Evolutionary conservation across 2,113 vertebrate genomes (phyloP).

Genomic region (Menura novaehollandiae): DNA sequence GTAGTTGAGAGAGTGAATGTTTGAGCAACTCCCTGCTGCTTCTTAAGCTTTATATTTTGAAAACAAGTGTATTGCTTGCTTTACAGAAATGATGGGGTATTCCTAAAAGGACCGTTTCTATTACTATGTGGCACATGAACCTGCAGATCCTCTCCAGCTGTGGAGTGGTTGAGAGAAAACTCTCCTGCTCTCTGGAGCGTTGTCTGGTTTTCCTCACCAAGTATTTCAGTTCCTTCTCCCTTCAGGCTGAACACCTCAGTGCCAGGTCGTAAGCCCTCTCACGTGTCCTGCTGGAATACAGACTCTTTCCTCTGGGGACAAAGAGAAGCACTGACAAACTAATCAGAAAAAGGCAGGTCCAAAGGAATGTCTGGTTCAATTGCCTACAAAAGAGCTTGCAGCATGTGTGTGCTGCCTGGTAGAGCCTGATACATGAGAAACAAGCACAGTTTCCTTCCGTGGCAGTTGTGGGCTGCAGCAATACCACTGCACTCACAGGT

Average conservation of each 20-base stretch:
- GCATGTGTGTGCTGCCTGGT: background rate
- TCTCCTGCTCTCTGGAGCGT: background rate
- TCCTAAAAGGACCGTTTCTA: background rate
- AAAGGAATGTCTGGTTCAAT: background rate
- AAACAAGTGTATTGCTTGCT: background rate
- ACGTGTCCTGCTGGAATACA: accelerated
- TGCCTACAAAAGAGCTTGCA: background rate
- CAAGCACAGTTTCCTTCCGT: background rate
- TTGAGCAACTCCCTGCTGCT: background rate
- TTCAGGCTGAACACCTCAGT: background rate
- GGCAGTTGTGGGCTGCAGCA: background rate
- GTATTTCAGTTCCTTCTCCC: background rate
- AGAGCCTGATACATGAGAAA: background rate
- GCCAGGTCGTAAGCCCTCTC: background rate
- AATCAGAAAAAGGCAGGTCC: background rate
- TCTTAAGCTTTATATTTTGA: background rate
- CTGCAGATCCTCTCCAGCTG: background rate
- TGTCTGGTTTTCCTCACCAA: background rate
- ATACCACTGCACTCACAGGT: background rate
- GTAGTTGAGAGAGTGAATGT: background rate
- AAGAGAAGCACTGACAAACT: background rate
- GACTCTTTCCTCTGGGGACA: background rate
- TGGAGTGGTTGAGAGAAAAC: background rate
- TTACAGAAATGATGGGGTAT: background rate
- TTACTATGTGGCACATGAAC: background rate